These are phyloP conservation scores for Scaptomyza montana DNA, from an alignment of 1,140 invertebrate species.

Conservation along the genomic window DNA sequence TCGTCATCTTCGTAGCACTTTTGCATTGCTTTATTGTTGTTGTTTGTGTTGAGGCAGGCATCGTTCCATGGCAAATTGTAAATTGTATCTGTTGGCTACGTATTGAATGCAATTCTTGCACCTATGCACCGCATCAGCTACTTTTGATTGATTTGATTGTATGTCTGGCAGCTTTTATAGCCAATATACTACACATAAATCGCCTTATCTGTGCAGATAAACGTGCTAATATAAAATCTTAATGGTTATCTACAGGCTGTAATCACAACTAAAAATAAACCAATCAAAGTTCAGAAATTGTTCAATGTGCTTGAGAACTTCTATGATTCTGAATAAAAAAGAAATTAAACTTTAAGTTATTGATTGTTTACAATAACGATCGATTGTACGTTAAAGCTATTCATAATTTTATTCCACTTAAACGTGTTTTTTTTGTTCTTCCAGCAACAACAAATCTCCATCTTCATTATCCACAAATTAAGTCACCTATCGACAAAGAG, in stretches of 20 bases:
- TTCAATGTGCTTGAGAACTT: no score
- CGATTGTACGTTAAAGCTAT: not conserved
- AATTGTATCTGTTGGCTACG: slow-evolving; percentile 32
- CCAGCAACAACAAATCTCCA: no score
- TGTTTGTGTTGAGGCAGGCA: slow-evolving; percentile 48
- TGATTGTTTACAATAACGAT: not conserved
- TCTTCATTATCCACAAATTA: slow-evolving; percentile 3
- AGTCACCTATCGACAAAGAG: slow-evolving; percentile 47
- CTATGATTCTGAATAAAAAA: no score
- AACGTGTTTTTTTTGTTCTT: no score
- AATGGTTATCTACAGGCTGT: not conserved
- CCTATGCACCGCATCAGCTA: slow-evolving; percentile 21
- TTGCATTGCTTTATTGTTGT: slow-evolving; percentile 45
- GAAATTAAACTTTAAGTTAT: not conserved
- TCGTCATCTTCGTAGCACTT: slow-evolving; percentile 21
- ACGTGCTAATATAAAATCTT: slow-evolving; percentile 4
- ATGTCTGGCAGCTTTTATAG: slow-evolving; percentile 14
- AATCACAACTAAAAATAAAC: not conserved
- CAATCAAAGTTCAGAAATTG: not conserved
- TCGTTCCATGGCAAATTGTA: slow-evolving; percentile 34
- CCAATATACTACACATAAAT: slow-evolving; percentile 18
- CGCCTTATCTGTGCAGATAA: slow-evolving; percentile 17
- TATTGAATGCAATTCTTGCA: slow-evolving; percentile 5
- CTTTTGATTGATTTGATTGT: slow-evolving; percentile 3
- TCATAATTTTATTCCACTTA: no score